Evolutionary conservation across 2,113 vertebrate species (phyloP).

Genomic region (Tetraodon nigroviridis): DNA sequence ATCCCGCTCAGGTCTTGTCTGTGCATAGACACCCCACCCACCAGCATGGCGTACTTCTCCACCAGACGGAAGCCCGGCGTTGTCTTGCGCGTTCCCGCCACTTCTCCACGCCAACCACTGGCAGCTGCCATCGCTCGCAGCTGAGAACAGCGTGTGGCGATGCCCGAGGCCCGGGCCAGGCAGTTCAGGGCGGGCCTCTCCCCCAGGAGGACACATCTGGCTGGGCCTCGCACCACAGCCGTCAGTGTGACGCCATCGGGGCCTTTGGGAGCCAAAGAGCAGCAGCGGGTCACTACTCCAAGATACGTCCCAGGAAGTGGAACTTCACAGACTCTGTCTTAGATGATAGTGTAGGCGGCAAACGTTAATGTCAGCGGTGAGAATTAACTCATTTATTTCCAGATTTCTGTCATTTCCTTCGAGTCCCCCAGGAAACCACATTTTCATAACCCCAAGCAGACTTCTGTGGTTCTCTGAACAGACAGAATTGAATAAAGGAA

Average conservation of each 20-base stretch:
- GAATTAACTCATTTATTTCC: too few species aligned
- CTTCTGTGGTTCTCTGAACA: too few species aligned
- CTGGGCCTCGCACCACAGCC: constrained; percentile 76
- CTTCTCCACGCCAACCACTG: constrained; percentile 70
- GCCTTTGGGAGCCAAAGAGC: constrained; percentile 16
- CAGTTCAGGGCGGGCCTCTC: constrained; percentile 81
- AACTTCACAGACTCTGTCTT: too few species aligned
- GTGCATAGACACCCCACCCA: constrained; percentile 77
- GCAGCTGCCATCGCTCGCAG: constrained; percentile 49
- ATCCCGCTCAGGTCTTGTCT: constrained; percentile 78
- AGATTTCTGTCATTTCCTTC: too few species aligned
- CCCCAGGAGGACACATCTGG: constrained; percentile 76
- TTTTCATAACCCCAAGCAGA: too few species aligned
- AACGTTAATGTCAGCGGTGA: too few species aligned
- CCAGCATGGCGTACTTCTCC: constrained; percentile 82
- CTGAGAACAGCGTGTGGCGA: constrained; percentile 69
- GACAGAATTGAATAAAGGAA: too few species aligned
- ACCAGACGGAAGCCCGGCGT: constrained; percentile 82
- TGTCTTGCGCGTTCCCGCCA: constrained; percentile 84
- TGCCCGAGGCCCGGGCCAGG: constrained; percentile 78
- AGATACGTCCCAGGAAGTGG: too few species aligned
- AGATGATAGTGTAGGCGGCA: too few species aligned
- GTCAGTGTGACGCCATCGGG: constrained; percentile 66
- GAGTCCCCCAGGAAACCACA: too few species aligned
- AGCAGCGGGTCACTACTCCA: background rate